These are phyloP conservation scores for Pleuronectes platessa DNA, from an alignment of 2,113 vertebrate genomes.

Conservation along the genomic window DNA sequence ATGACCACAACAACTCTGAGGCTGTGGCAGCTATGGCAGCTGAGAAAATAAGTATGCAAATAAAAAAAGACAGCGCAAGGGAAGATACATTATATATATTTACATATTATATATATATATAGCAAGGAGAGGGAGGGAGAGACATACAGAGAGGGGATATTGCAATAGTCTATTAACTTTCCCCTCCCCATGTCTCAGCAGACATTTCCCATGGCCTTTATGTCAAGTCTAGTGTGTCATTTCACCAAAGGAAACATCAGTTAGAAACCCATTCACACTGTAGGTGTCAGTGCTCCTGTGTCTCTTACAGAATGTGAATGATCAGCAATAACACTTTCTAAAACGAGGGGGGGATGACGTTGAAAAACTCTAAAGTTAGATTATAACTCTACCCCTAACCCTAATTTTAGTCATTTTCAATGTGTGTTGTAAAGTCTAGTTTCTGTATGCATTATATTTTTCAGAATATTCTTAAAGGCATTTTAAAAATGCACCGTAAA, in stretches of 20 bases:
- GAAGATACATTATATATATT: background rate
- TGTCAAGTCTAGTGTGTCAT: constrained; percentile 54
- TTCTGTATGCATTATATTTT: too few species aligned
- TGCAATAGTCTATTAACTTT: constrained; percentile 48
- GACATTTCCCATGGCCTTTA: constrained; percentile 22
- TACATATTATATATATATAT: background rate
- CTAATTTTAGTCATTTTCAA: background rate
- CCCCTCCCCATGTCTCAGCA: constrained; percentile 27
- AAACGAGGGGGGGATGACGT: background rate
- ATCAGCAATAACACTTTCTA: constrained; percentile 13
- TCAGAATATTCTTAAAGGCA: too few species aligned
- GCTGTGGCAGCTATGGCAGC: constrained; percentile 43
- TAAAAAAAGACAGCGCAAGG: constrained; percentile 16
- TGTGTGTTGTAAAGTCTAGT: too few species aligned
- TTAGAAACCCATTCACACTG: constrained; percentile 30
- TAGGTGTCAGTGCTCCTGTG: constrained; percentile 5
- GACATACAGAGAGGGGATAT: background rate
- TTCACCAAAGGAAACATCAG: constrained; percentile 33
- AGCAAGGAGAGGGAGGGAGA: background rate
- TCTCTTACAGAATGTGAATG: constrained; percentile 19
- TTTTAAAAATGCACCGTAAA: too few species aligned
- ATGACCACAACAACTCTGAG: constrained; percentile 69
- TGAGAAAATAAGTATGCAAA: constrained; percentile 69
- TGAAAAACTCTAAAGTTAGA: background rate
- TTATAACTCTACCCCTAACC: background rate